Base-by-base conservation (phyloP, 2,888 invertebrate genomes). In the Temnothorax unifasciatus region DNA sequence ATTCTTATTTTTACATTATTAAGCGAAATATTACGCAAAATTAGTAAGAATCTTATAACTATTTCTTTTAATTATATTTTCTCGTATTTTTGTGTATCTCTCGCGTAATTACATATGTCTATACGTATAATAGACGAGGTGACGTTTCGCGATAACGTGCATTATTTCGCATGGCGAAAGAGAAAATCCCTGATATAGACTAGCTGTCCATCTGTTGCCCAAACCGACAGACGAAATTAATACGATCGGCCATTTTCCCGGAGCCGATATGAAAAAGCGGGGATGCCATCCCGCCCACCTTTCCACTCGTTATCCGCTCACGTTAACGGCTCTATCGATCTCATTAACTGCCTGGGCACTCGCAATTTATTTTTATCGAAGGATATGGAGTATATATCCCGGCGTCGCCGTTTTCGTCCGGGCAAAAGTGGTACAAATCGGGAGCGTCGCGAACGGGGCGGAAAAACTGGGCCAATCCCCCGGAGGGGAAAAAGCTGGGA, bases 351-450 rank as follows among this genome's bases (percentile, higher is more conserved):
- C 44, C 52, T 57, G 59, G 73, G 41, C 79, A 71, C 59, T 83
- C 83, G 44, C 59, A 54, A 83, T 79, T 79, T 68, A 85, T 66
- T 66, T 76, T 83, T 66, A 69, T 76, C 83, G 66, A 57, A 57
- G 50, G 61, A 73, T 63, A 68, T 52, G 54, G 79, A 64, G 82
- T 83, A 50, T 57, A 75, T 54, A 54, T 73, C 54, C 41, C 68
- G 59, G 69, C 44, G 15, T 34, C 52, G 69, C 18, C 75, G 82
- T 75, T 68, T 76, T 64, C 71, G 77, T 77, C 50, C 50, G 57
- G 64, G 64, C 64, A 63, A 71, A 85, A 85, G 83, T 83, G 77
- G 83, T 79, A 85, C 84, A 68, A 84, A 82, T 82, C 84, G 82
- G 82, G 50, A 69, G 74, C 82, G 41, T 64, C 57, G 69, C 15